phyloP scores from a whole-genome alignment of 2,888 invertebrate genomes.

The Acleris sparsana region DNA sequence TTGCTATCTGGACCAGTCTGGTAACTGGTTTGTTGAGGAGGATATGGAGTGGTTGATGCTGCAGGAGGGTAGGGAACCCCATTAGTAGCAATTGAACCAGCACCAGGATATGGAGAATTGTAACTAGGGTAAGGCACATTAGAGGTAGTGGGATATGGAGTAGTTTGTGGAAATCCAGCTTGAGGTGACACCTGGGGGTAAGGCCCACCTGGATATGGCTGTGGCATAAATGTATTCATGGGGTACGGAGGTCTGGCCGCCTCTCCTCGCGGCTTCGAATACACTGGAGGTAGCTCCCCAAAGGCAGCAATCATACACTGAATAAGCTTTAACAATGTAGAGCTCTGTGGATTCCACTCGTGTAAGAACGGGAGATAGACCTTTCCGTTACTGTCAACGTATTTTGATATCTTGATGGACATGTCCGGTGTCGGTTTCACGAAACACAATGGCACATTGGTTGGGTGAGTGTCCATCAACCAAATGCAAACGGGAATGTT shows the following conservation, averaged over 20 bases:
- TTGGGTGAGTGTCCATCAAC: constrained; percentile 98
- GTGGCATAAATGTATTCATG: constrained; percentile 71
- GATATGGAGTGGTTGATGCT: constrained; percentile 58
- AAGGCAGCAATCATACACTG: constrained; percentile 96
- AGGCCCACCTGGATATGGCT: constrained; percentile 70
- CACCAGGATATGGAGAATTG: constrained; percentile 69
- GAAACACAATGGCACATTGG: constrained; percentile 96
- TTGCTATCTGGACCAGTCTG: constrained; percentile 68
- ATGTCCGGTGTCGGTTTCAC: constrained; percentile 97
- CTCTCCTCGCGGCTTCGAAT: constrained; percentile 87
- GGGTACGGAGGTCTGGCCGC: constrained; percentile 85
- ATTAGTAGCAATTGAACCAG: constrained; percentile 49
- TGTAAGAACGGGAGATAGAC: constrained; percentile 98
- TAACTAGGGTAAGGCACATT: constrained; percentile 81
- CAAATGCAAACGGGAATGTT: constrained; percentile 98
- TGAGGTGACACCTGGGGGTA: constrained; percentile 61
- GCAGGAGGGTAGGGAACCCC: constrained; percentile 59
- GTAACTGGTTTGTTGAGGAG: constrained; percentile 53
- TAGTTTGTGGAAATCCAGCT: constrained; percentile 64
- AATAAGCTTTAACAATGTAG: constrained; percentile 94
- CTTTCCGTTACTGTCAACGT: constrained; percentile 97
- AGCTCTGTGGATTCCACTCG: constrained; percentile 93
- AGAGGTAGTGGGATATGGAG: constrained; percentile 73
- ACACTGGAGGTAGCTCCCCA: constrained; percentile 97
- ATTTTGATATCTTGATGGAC: constrained; percentile 97